A percentile compares a stretch with the other conserved stretches of the same genome.
Evolutionary conservation across 2,888 invertebrate genomes (phyloP).

Genomic region (Yponomeuta cagnagella): DNA sequence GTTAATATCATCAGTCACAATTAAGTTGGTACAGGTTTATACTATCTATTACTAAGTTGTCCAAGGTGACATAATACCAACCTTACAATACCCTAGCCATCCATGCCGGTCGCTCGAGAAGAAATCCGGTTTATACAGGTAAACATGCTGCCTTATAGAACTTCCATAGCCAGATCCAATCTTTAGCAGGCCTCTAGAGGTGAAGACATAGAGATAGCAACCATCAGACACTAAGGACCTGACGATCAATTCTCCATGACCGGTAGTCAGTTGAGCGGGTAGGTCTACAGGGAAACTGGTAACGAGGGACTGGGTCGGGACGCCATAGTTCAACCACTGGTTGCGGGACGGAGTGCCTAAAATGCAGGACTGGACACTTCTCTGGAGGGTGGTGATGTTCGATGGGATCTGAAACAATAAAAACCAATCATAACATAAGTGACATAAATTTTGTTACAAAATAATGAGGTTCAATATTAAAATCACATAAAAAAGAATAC

Average conservation of each 20-base stretch:
- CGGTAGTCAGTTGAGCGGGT: conserved; percentile 43
- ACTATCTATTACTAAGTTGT: too few species aligned
- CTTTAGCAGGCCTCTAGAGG: conserved; percentile 90
- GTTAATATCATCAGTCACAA: too few species aligned
- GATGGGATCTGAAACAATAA: conserved; percentile 80
- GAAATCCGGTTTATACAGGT: conserved; percentile 85
- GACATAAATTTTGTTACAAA: not conserved
- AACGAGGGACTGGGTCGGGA: conserved; percentile 84
- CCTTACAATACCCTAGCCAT: conserved; percentile 91
- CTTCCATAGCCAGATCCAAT: conserved; percentile 96
- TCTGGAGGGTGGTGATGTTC: conserved; percentile 89
- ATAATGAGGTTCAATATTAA: too few species aligned
- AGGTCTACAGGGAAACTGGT: conserved; percentile 78
- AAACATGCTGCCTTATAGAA: conserved; percentile 93
- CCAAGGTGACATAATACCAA: conserved; percentile 37
- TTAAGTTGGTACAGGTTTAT: too few species aligned
- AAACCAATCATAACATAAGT: not conserved
- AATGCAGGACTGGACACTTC: conserved; percentile 91
- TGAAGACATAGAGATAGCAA: conserved; percentile 90
- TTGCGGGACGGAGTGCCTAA: conserved; percentile 89
- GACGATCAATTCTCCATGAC: conserved; percentile 54
- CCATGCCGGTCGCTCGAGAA: conserved; percentile 87
- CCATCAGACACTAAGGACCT: conserved; percentile 91
- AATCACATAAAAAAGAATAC: too few species aligned
- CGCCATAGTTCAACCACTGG: conserved; percentile 92